phyloP scores from a whole-genome alignment of 2,888 invertebrate genomes.

The Meteorus colon region DNA sequence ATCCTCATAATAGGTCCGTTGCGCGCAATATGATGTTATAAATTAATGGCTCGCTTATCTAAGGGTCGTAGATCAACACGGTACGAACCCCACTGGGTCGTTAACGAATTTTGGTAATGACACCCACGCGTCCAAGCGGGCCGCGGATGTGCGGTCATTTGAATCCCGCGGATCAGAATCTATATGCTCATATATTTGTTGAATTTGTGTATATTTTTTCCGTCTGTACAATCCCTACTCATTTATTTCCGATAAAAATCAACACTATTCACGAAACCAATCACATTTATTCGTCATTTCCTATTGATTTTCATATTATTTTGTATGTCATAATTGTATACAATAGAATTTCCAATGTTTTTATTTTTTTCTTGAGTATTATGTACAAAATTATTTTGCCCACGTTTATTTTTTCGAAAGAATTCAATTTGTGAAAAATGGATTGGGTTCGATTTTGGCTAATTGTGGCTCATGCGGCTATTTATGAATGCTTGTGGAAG shows the following conservation, averaged over 20 bases:
- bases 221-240: not conserved
- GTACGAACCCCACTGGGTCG: conserved; percentile 44
- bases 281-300: not conserved
- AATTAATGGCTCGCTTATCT: conserved; percentile 38
- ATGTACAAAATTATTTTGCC: no score
- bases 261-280: not conserved
- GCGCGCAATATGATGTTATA: conserved; percentile 34
- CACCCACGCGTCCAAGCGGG: conserved; percentile 55
- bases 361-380: no score
- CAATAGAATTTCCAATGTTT: no score
- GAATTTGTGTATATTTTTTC: conserved; percentile 27
- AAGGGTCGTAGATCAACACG: conserved; percentile 22
- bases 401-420: no score
- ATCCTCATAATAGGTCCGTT: conserved; percentile 18
- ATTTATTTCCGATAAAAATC: conserved; percentile 19
- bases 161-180: conserved; percentile 29
- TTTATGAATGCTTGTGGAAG: no score
- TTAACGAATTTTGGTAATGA: conserved; percentile 63
- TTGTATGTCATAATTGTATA: no score
- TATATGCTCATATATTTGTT: conserved; percentile 6
- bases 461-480: no score
- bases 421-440: no score
- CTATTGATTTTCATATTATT: not conserved
- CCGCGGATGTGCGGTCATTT: conserved; percentile 40
- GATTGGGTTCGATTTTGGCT: no score